Conservation (phyloP, 2,797 vertebrate species). For the Sphaeramia orbicularis region DNA sequence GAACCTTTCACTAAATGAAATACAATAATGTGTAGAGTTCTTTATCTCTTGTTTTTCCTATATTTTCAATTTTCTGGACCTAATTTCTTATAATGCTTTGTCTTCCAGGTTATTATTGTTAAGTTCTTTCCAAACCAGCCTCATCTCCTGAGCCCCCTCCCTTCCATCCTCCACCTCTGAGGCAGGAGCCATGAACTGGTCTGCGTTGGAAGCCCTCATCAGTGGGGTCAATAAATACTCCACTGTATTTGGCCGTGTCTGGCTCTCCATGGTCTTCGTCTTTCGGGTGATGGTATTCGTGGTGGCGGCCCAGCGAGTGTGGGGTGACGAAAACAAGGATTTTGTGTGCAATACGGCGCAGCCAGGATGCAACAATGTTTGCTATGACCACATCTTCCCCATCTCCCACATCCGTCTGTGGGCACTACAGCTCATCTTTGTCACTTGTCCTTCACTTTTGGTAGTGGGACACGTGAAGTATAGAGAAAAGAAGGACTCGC, state of each 20-base stretch:
- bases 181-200: constrained; percentile 90
- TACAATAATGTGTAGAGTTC: no score
- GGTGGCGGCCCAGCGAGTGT: constrained; percentile 90
- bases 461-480: constrained; percentile 94
- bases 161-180: constrained; percentile 5
- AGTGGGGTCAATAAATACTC: constrained; percentile 93
- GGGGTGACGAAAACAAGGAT: constrained; percentile 91
- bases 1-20: no score
- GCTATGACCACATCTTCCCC: constrained; percentile 92
- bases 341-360: constrained; percentile 93
- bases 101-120: neutral
- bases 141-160: constrained; percentile 12
- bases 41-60: no score
- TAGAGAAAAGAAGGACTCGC: constrained; percentile 85
- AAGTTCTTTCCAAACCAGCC: neutral
- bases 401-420: constrained; percentile 97
- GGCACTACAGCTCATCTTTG: constrained; percentile 98
- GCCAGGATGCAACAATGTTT: constrained; percentile 92
- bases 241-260: constrained; percentile 91
- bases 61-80: no score
- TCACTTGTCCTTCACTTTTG: constrained; percentile 94
- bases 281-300: constrained; percentile 94
- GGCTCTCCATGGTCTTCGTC: constrained; percentile 94
- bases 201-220: constrained; percentile 83
- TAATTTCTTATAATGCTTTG: no score